Percentiles rank a stretch among this genome's conserved stretches.
phyloP scores from a whole-genome alignment of 2,113 vertebrate species.

The Chloropsis cyanopogon region DNA sequence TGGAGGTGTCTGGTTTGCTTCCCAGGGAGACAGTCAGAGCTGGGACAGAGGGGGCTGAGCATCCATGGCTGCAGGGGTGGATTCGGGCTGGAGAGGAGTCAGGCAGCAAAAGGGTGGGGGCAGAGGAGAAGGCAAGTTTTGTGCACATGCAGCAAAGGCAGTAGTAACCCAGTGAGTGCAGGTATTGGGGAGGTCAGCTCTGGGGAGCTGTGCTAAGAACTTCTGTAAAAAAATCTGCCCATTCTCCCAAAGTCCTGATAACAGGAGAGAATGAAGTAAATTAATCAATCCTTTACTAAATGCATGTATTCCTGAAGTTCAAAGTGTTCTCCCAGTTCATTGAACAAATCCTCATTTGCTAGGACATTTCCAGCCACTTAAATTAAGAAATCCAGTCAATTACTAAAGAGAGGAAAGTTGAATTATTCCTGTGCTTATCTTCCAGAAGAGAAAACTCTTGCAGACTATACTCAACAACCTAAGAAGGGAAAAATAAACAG shows the following conservation, averaged over 20 bases:
- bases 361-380: not conserved
- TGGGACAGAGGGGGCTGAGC: not conserved
- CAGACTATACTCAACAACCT: not conserved
- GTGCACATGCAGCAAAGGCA: not conserved
- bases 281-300: not conserved
- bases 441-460: not conserved
- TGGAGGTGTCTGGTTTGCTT: not conserved
- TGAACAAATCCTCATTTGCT: not conserved
- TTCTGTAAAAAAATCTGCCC: not conserved
- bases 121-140: not conserved
- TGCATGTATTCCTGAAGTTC: not conserved
- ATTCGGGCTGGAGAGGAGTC: not conserved
- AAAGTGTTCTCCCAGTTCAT: not conserved
- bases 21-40: not conserved
- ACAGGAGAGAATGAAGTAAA: not conserved
- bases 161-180: not conserved
- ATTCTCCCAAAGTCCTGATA: not conserved
- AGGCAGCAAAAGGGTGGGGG: rapidly evolving
- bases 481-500: not conserved
- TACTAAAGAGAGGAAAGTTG: not conserved
- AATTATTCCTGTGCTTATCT: not conserved
- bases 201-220: not conserved
- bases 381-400: not conserved
- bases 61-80: not conserved
- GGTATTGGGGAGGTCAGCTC: not conserved